These are phyloP conservation scores for Cheilosia scutellata DNA, from an alignment of 2,888 invertebrate genomes.

Conservation along the genomic window DNA sequence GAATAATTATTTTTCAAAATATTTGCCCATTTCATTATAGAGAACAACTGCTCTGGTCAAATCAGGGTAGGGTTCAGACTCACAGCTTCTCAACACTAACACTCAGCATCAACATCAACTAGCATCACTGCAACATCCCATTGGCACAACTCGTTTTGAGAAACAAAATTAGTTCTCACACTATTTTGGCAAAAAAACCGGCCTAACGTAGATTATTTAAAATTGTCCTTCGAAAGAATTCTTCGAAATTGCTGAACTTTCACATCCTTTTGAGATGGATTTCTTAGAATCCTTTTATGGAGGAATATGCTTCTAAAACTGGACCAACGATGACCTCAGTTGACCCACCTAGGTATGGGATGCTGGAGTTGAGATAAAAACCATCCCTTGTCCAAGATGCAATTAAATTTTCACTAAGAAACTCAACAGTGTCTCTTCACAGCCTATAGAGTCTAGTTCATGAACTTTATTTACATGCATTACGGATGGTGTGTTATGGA, in stretches of 20 bases:
- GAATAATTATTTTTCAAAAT: conserved; percentile 10
- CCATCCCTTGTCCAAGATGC: conserved; percentile 57
- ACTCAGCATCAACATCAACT: conserved; percentile 10
- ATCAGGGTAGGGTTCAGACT: conserved; percentile 55
- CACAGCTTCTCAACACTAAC: conserved; percentile 48
- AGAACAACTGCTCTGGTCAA: conserved; percentile 24
- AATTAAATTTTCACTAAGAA: conserved; percentile 68
- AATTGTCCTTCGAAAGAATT: conserved; percentile 51
- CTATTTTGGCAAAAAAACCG: conserved; percentile 53
- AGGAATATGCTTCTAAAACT: conserved; percentile 42
- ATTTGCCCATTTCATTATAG: conserved; percentile 8
- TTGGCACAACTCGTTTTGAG: conserved; percentile 14
- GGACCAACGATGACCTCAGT: conserved; percentile 67
- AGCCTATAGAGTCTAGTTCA: conserved; percentile 39
- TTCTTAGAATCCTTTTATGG: conserved; percentile 32
- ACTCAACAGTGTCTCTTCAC: conserved; percentile 16
- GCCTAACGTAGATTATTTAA: conserved; percentile 44
- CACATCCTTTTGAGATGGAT: conserved; percentile 60
- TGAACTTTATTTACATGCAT: conserved; percentile 56
- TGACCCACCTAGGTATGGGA: conserved; percentile 65
- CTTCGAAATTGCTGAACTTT: conserved; percentile 62
- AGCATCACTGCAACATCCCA: conserved; percentile 21
- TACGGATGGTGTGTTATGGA: conserved; percentile 4
- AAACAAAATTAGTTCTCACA: conserved; percentile 59
- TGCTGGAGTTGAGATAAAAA: conserved; percentile 41